These are phyloP conservation scores for Pseudonaja textilis DNA, from an alignment of 2,113 vertebrate genomes.

Conservation along the genomic window DNA sequence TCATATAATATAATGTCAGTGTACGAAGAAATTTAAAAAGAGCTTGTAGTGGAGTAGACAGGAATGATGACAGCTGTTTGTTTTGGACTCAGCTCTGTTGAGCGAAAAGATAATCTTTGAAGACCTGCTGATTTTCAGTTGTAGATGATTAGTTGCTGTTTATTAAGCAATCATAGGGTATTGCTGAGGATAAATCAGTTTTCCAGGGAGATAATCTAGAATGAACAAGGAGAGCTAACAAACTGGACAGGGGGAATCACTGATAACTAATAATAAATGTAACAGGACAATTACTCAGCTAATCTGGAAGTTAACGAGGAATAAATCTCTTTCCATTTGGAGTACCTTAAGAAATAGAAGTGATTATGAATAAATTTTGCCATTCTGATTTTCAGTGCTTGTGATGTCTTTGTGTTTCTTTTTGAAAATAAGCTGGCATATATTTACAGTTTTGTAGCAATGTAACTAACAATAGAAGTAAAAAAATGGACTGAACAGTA, in stretches of 20 bases:
- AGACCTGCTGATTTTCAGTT: not conserved
- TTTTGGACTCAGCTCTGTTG: not conserved
- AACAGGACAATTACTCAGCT: not conserved
- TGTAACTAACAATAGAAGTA: not conserved
- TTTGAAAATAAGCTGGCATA: not conserved
- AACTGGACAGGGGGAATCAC: not conserved
- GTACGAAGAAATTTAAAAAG: not conserved
- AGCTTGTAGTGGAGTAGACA: not conserved
- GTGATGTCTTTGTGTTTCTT: not conserved
- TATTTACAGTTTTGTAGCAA: not conserved
- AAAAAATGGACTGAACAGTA: not conserved
- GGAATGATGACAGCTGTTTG: not conserved
- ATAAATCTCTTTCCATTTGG: not conserved
- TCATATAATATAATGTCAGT: not conserved
- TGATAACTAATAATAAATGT: not conserved
- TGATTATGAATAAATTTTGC: not conserved
- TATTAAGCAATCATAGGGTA: not conserved
- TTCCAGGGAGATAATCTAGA: not conserved
- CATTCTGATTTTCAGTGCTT: not conserved
- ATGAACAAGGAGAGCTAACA: not conserved
- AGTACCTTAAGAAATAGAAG: not conserved
- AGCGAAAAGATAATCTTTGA: not conserved
- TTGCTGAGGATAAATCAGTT: not conserved
- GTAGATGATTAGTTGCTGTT: not conserved
- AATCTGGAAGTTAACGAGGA: not conserved